phyloP scores from a whole-genome alignment of 2,888 invertebrate genomes.

The Anticlea derivata region DNA sequence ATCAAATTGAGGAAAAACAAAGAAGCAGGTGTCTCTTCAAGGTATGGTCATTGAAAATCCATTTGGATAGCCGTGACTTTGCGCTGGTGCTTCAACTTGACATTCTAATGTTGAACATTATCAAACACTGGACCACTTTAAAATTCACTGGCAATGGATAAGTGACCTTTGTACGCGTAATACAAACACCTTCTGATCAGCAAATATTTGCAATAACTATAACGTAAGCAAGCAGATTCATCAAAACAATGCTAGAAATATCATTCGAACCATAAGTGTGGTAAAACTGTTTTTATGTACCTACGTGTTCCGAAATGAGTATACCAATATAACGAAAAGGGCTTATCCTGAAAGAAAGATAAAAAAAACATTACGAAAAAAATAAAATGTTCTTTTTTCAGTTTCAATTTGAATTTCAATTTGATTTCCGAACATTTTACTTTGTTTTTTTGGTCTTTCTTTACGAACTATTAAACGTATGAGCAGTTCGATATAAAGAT shows the following conservation, averaged over 20 bases:
- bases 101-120: constrained; percentile 53
- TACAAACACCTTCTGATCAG: constrained; percentile 52
- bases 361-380: no score
- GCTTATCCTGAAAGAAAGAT: no score
- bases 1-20: constrained; percentile 13
- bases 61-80: constrained; percentile 45
- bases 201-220: constrained; percentile 54
- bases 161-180: constrained; percentile 61
- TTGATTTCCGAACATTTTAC: no score
- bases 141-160: constrained; percentile 58
- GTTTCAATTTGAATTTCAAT: no score
- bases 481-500: no score
- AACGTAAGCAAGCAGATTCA: constrained; percentile 15
- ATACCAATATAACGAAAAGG: no score
- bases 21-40: constrained; percentile 17
- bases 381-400: no score
- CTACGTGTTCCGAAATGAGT: no score
- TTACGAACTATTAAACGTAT: no score
- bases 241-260: constrained; percentile 9
- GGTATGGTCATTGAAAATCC: constrained; percentile 19
- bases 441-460: no score
- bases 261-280: no score
- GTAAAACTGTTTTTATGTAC: no score
- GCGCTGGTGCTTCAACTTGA: constrained; percentile 50
- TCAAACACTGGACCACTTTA: constrained; percentile 56